Evolutionary conservation across 2,113 vertebrate species (phyloP).

Genomic region (Perognathus longimembris): DNA sequence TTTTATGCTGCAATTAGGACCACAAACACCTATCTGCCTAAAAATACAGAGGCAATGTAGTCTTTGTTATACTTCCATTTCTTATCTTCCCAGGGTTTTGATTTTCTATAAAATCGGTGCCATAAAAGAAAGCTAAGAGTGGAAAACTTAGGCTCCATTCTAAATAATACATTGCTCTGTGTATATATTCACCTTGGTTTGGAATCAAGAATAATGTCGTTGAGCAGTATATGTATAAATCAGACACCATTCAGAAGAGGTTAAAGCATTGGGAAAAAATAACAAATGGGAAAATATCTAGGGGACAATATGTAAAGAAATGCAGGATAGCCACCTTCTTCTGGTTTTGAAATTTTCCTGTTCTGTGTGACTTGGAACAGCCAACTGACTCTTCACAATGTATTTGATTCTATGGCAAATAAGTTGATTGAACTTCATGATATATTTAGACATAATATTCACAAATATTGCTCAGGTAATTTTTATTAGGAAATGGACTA

Average conservation of each 20-base stretch:
- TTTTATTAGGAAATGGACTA: background rate
- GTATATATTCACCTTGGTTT: background rate
- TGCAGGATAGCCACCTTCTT: background rate
- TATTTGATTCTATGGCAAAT: background rate
- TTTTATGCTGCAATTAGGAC: constrained; percentile 14
- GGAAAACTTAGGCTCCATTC: background rate
- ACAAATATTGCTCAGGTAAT: background rate
- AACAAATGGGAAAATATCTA: background rate
- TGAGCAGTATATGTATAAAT: background rate
- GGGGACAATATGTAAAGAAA: background rate
- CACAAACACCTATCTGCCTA: background rate
- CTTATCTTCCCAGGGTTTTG: background rate
- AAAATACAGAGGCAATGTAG: background rate
- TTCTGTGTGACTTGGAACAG: background rate
- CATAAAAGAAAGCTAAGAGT: too few relatives aligned
- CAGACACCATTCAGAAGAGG: background rate
- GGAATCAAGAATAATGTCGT: background rate
- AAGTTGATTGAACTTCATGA: background rate
- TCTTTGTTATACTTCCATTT: background rate
- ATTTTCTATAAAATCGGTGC: constrained; percentile 18
- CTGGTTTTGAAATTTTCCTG: background rate
- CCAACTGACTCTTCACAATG: background rate
- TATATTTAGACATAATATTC: background rate
- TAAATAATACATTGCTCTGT: background rate
- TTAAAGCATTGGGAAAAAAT: background rate